Percentiles rank a stretch among this genome's conserved stretches.
phyloP scores from a whole-genome alignment of 2,113 vertebrate genomes.

The Pseudopipra pipra region DNA sequence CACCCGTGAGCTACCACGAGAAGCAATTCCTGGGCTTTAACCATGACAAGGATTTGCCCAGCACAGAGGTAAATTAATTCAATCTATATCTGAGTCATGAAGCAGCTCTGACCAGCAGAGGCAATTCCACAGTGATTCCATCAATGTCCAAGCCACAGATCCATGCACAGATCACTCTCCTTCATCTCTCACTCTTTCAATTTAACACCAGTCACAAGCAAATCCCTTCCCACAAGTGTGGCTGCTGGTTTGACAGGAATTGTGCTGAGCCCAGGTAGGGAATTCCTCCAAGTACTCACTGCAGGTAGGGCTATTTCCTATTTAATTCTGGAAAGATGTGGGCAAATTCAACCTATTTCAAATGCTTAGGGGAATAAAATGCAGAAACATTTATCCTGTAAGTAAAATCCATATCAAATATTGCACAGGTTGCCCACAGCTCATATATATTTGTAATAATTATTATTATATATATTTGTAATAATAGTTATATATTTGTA shows the following conservation, averaged over 20 bases:
- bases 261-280: not conserved
- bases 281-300: not conserved
- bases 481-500: too few relatives aligned
- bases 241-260: not conserved
- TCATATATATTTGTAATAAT: too few relatives aligned
- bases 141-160: not conserved
- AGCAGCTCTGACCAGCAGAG: not conserved
- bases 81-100: not conserved
- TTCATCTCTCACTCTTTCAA: not conserved
- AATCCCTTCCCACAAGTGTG: not conserved
- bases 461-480: too few relatives aligned
- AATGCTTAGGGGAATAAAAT: not conserved
- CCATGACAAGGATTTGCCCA: not conserved
- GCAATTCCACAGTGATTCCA: not conserved
- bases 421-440: not conserved
- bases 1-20: not conserved
- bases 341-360: not conserved
- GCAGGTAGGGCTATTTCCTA: not conserved
- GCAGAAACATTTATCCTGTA: not conserved
- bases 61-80: not conserved
- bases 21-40: not conserved
- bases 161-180: not conserved
- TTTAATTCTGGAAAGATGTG: not conserved
- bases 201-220: not conserved
- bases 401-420: not conserved